A percentile compares a stretch with the other conserved stretches of the same genome.
Evolutionary conservation across 2,888 invertebrate genomes (phyloP).

Genomic region (Euproctis similis): DNA sequence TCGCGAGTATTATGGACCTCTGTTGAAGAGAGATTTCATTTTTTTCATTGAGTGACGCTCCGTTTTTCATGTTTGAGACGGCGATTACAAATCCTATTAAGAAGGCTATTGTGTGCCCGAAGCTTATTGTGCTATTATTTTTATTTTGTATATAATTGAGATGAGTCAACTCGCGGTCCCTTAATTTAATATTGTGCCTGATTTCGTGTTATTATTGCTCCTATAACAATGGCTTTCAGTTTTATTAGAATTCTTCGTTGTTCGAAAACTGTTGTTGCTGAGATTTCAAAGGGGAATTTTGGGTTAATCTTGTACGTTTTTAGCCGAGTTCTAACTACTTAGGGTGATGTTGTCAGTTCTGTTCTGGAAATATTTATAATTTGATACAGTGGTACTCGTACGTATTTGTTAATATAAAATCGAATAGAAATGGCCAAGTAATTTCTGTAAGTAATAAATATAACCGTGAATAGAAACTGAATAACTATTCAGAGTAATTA

Average conservation of each 20-base stretch:
- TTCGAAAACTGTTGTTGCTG: too few relatives aligned
- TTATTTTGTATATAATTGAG: slow-evolving; percentile 59
- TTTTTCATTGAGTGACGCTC: slow-evolving; percentile 57
- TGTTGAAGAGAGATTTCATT: slow-evolving; percentile 49
- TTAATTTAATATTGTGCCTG: slow-evolving; percentile 53
- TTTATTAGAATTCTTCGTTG: not conserved
- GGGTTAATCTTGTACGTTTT: too few relatives aligned
- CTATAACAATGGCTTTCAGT: slow-evolving; percentile 26
- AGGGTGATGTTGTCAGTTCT: too few relatives aligned
- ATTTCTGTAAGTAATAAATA: too few relatives aligned
- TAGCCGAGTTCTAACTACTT: too few relatives aligned
- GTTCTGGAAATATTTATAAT: too few relatives aligned
- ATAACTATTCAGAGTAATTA: too few relatives aligned
- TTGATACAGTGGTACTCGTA: too few relatives aligned
- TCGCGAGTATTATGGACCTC: slow-evolving; percentile 54
- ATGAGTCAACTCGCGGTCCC: slow-evolving; percentile 44
- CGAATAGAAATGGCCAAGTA: too few relatives aligned
- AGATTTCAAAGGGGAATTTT: too few relatives aligned
- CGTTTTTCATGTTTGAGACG: slow-evolving; percentile 39
- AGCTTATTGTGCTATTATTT: slow-evolving; percentile 40
- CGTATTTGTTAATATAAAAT: too few relatives aligned
- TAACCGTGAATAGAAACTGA: too few relatives aligned
- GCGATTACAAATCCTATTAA: slow-evolving; percentile 62
- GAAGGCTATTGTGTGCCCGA: slow-evolving; percentile 39
- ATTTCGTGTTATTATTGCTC: slow-evolving; percentile 48